These are phyloP conservation scores for Caenorhabditis sinica DNA, from an alignment of 2,888 invertebrate species.

Conservation along the genomic window DNA sequence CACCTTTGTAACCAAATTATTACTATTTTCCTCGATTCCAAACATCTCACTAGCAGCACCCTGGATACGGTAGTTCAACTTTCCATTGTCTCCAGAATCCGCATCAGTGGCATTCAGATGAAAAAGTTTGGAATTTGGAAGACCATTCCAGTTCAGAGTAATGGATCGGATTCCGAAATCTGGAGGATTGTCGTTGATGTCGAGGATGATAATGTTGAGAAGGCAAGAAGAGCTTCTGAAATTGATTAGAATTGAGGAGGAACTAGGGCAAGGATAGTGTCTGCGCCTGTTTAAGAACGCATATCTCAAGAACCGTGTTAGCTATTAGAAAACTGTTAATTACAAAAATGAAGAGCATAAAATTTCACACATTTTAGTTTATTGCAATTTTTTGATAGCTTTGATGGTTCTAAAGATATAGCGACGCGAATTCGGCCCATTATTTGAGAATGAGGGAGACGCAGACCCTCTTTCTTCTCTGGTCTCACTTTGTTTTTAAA, in stretches of 20 bases:
- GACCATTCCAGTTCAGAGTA: conserved; percentile 70
- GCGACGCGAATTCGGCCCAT: background rate
- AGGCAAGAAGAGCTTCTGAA: conserved; percentile 89
- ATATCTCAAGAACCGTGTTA: background rate
- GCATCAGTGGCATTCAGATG: conserved; percentile 91
- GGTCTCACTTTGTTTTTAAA: no score
- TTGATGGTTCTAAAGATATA: background rate
- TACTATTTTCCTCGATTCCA: conserved; percentile 86
- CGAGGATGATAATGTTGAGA: conserved; percentile 90
- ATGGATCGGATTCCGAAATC: conserved; percentile 88
- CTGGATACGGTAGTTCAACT: conserved; percentile 91
- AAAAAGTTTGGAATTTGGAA: conserved; percentile 19
- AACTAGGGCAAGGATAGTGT: no score
- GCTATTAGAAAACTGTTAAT: background rate
- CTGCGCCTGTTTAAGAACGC: no score
- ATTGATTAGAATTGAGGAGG: background rate
- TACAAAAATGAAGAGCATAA: background rate
- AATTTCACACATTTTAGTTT: background rate
- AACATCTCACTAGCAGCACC: conserved; percentile 86
- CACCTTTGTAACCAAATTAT: conserved; percentile 42
- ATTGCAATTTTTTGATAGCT: conserved; percentile 1
- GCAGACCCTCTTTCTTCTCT: background rate
- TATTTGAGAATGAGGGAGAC: background rate
- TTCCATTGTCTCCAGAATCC: conserved; percentile 91
- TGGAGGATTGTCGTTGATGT: conserved; percentile 92